Evolutionary conservation across 2,113 vertebrate genomes (phyloP), one percentile per base, ranked within the genome.

Genomic region (Puffinus mauretanicus): DNA sequence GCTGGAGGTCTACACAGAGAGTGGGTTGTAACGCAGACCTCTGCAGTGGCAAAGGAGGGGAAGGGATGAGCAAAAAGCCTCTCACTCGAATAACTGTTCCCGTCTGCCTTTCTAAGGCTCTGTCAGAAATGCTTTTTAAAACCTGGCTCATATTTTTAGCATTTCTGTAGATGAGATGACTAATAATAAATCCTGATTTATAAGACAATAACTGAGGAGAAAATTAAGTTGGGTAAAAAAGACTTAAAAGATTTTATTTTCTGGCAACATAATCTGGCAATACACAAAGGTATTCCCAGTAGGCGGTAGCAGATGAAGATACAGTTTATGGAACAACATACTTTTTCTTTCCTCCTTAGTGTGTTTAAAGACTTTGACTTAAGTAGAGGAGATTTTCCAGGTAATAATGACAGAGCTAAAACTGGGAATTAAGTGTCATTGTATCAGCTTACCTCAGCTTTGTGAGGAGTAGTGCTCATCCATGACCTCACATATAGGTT

Each of bases 131-230:
- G 16, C 10, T 49, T 95, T 84, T 91, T 47, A 91, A 96, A 96
- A 20, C 30, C 49, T 69, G 34, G 36, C 16, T 84, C 25, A 32
- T 90, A 88, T 80, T 89, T 95, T 91, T 89, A 73, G 40, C 38
- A 54, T 85, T 95, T 90, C 79, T 82, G 44, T 79, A 60, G 72
- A 78, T 79, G 75, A 60, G 46, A 47, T 77, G 40, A 52, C 47
- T 81, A 83, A 81, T 64, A 95, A 82, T 76, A 97, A 94, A 86
- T 87, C 86, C 80, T 90, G 79, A 85, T 97, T 96, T 97, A 96
- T 93, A 93, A 78, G 90, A 75, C 90, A 90, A 88, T 92, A 97
- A 83, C 67, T 67, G 47, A 78, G n/a, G 30, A 90, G 71, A 96
- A 94, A 96, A 85, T 93, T 80, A 92, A 76, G 62, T 57, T 76